Conservation (phyloP, 2,797 vertebrate genomes). For the Anguilla marmorata region DNA sequence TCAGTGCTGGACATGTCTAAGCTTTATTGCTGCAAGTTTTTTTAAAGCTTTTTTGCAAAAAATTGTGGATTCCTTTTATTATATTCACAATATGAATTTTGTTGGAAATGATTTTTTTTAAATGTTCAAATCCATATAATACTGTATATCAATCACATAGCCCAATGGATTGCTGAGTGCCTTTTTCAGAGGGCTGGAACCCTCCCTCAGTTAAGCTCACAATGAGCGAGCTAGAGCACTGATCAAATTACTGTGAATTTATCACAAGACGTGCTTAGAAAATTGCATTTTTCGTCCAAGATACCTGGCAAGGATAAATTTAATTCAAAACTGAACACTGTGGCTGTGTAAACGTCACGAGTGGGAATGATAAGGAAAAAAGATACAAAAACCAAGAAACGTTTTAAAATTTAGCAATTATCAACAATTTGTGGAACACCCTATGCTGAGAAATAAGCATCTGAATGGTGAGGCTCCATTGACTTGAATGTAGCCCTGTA, state of each 20-base stretch:
- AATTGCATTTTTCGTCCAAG: slow-evolving; percentile 38
- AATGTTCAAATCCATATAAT: background rate
- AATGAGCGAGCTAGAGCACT: background rate
- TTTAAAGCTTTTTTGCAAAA: background rate
- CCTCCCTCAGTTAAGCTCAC: background rate
- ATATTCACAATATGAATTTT: background rate
- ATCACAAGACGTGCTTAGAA: slow-evolving; percentile 33
- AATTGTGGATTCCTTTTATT: background rate
- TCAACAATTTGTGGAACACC: background rate
- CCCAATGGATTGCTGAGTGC: background rate
- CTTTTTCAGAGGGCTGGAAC: background rate
- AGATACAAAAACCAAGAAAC: background rate
- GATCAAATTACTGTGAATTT: slow-evolving; percentile 28
- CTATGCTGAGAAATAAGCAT: background rate
- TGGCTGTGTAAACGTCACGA: background rate
- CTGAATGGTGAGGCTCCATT: background rate
- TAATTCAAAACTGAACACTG: slow-evolving; percentile 28
- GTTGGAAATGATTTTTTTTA: background rate
- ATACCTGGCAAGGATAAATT: slow-evolving; percentile 37
- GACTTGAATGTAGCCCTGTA: background rate
- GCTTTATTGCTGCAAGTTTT: background rate
- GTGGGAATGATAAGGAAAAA: background rate
- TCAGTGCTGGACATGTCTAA: slow-evolving; percentile 12
- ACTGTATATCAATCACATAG: background rate
- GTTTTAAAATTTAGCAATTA: background rate